A percentile compares a stretch with the other conserved stretches of the same genome.
These are phyloP conservation scores for Nesometra sesokonis DNA, from an alignment of 35 echinoderm and acorn worm genomes.

Conservation along the genomic window DNA sequence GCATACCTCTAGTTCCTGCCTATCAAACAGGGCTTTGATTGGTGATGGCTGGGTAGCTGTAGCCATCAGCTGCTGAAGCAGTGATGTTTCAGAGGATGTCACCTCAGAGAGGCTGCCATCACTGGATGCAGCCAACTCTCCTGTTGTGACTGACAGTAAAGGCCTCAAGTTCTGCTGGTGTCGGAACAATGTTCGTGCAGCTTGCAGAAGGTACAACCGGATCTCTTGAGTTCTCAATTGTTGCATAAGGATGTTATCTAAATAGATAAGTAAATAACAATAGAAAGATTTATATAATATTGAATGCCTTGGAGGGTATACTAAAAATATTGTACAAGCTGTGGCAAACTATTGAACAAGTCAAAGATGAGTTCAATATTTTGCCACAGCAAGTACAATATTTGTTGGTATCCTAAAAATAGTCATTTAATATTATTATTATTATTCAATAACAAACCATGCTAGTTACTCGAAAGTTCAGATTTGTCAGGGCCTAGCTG, in stretches of 20 bases:
- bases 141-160: slow-evolving; percentile 47
- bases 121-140: neutral
- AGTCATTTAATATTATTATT: too few species aligned
- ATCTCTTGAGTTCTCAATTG: slow-evolving; percentile 82
- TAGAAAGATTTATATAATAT: too few species aligned
- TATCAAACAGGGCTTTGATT: slow-evolving; percentile 88
- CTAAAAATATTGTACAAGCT: too few species aligned
- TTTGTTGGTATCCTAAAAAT: too few species aligned
- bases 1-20: slow-evolving; percentile 76
- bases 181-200: slow-evolving; percentile 74
- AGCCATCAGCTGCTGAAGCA: slow-evolving; percentile 88
- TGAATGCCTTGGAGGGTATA: too few species aligned
- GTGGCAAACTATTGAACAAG: too few species aligned
- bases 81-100: slow-evolving; percentile 25
- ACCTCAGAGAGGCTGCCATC: slow-evolving; percentile 22
- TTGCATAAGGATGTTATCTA: slow-evolving; percentile 52
- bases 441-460: too few species aligned
- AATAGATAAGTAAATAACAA: neutral
- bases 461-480: too few species aligned
- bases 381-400: too few species aligned
- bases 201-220: slow-evolving; percentile 65
- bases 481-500: too few species aligned
- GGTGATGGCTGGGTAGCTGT: slow-evolving; percentile 91
- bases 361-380: too few species aligned
- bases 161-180: slow-evolving; percentile 70